A percentile compares a stretch with the other conserved stretches of the same genome.
phyloP scores from a whole-genome alignment of 2,113 vertebrate genomes.

The Cathartes aura region DNA sequence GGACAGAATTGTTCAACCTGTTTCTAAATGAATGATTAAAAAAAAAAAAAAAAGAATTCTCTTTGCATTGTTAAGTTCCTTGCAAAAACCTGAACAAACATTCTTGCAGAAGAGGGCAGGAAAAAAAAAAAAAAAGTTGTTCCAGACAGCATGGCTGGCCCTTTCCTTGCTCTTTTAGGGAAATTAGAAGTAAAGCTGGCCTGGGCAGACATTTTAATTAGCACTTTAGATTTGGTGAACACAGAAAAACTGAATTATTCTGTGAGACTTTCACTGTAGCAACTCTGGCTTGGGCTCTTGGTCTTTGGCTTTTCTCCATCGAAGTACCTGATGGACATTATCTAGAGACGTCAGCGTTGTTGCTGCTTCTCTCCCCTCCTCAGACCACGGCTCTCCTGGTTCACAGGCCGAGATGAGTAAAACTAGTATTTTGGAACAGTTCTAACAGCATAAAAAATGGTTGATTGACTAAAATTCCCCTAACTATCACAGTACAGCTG shows the following conservation, averaged over 20 bases:
- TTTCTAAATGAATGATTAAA: not conserved
- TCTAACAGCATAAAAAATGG: not conserved
- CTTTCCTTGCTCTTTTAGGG: not conserved
- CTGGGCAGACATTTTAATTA: not conserved
- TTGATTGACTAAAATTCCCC: not conserved
- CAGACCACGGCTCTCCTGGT: not conserved
- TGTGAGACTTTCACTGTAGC: not conserved
- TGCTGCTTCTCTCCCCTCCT: not conserved
- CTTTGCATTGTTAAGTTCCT: not conserved
- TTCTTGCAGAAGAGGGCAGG: not conserved
- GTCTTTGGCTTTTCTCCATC: not conserved
- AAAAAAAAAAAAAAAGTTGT: not conserved
- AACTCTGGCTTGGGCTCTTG: not conserved
- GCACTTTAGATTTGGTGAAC: not conserved
- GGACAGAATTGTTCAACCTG: not conserved
- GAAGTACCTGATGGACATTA: not conserved
- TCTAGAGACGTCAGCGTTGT: not conserved
- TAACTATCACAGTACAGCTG: not conserved
- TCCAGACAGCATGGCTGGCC: not conserved
- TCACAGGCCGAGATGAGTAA: not conserved
- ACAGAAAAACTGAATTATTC: not conserved
- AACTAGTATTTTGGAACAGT: not conserved
- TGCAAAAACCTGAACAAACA: not conserved
- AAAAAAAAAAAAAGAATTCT: not conserved
- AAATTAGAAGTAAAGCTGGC: not conserved